Evolutionary conservation across 2,113 vertebrate genomes (phyloP), one percentile per base, ranked within the genome.

Genomic region (Lepus timidus): DNA sequence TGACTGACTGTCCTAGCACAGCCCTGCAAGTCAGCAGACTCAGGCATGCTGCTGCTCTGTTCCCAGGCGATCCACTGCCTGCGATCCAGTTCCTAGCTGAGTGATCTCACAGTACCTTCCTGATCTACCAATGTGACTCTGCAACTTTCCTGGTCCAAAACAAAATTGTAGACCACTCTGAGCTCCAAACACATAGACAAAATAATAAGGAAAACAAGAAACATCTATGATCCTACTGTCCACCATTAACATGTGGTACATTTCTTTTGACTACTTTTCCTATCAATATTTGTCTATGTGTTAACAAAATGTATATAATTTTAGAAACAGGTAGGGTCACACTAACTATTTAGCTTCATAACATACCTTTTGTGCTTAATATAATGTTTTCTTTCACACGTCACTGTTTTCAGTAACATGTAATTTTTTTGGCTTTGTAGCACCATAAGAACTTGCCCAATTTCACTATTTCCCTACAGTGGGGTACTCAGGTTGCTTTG

Each of bases 81-180:
- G 85, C 87, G 82, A 92, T 91, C 92, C 83, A 52, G 83, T 94
- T 93, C 89, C 92, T 62, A 93, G 82, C 90, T 97, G 74, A 98
- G 51, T 91, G 93, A 91, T 93, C 93, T 73, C 51, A 78, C 76
- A 86, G 85, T 83, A 92, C 51, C 70, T 96, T 96, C 90, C 86
- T 95, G 89, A 95, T 79, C 90, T 64, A 88, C 52, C n/a, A 51
- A 88, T 68, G 62, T 39, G 93, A 95, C 68, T 84, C 92, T 88
- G 87, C 14, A 91, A 55, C 65, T 89, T 76, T 29, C 23, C 75
- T 71, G 9, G 19, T 71, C 65, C 33, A 70, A 95, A 62, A 84
- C 29, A 31, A 90, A 84, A 71, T 19, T 92, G 36, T 20, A 52
- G 51, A 52, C 75, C 79, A 23, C 70, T 64, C 51, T 88, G 51